A percentile compares a stretch with the other conserved stretches of the same genome.
These are phyloP conservation scores for Gerris buenoi DNA, from an alignment of 1,140 invertebrate genomes.

Conservation along the genomic window DNA sequence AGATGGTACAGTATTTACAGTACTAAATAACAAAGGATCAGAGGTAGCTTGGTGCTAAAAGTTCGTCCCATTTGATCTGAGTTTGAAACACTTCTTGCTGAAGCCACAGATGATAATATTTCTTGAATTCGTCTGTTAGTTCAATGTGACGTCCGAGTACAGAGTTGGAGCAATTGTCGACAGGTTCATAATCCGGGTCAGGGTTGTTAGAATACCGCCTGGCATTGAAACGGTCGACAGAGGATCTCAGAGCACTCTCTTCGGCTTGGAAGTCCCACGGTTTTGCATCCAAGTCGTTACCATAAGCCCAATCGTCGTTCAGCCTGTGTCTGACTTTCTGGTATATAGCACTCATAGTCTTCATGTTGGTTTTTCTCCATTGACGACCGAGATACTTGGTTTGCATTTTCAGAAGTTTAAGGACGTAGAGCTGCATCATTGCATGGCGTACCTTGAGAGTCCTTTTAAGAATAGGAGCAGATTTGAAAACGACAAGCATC, in stretches of 20 bases:
- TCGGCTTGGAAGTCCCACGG: constrained; percentile 99
- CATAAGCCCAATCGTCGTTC: constrained; percentile 99
- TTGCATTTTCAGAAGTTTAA: constrained; percentile 98
- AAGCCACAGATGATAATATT: constrained; percentile 91
- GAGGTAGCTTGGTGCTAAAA: constrained; percentile 26
- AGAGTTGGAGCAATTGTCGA: constrained; percentile 71
- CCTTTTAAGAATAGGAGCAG: constrained; percentile 92
- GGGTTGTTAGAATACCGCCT: constrained; percentile 50
- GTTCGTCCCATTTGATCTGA: constrained; percentile 57
- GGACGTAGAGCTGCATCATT: constrained; percentile 94
- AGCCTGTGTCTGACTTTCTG: constrained; percentile 86
- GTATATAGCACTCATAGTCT: constrained; percentile 98
- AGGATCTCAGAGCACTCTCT: constrained; percentile 82
- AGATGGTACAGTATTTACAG: too few relatives aligned
- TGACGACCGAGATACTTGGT: constrained; percentile 97
- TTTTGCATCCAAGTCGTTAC: constrained; percentile 89
- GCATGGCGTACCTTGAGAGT: constrained; percentile 90
- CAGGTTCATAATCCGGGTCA: constrained; percentile 61
- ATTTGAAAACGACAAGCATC: constrained; percentile 99
- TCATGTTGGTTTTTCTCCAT: constrained; percentile 99
- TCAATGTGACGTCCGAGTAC: constrained; percentile 64
- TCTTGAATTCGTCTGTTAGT: constrained; percentile 87
- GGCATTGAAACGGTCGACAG: constrained; percentile 90
- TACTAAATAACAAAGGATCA: not conserved
- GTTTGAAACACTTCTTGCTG: constrained; percentile 90